Evolutionary conservation across 2,797 vertebrate species (phyloP).

Genomic region (Alcedo atthis): DNA sequence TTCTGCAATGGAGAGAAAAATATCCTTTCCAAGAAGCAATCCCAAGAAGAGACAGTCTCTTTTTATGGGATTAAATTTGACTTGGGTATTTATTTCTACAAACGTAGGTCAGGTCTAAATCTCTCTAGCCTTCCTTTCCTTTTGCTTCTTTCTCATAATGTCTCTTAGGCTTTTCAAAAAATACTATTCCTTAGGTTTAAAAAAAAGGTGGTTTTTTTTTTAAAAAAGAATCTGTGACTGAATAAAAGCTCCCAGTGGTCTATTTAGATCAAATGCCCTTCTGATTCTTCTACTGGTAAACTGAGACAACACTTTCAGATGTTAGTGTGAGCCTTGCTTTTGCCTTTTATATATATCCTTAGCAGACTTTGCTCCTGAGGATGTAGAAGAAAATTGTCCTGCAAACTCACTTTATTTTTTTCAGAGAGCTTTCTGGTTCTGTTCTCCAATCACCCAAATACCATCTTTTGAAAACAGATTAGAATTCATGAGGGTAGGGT

Average conservation of each 20-base stretch:
- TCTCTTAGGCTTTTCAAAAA: neutral
- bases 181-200: neutral
- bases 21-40: neutral
- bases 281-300: neutral
- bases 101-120: neutral
- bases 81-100: neutral
- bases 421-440: neutral
- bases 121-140: neutral
- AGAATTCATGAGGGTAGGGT: neutral
- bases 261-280: neutral
- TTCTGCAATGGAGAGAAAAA: neutral
- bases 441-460: neutral
- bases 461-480: conserved; percentile 4
- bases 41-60: neutral
- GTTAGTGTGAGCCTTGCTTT: neutral
- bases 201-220: neutral
- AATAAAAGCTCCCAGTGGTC: neutral
- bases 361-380: neutral
- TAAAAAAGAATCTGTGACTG: neutral
- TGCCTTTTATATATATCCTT: neutral
- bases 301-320: neutral
- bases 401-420: neutral
- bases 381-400: neutral
- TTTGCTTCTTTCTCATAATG: neutral
- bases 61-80: neutral